Evolutionary conservation across 2,113 vertebrate genomes (phyloP), one percentile per base, ranked within the genome.

Genomic region (Triplophysa tibetana): DNA sequence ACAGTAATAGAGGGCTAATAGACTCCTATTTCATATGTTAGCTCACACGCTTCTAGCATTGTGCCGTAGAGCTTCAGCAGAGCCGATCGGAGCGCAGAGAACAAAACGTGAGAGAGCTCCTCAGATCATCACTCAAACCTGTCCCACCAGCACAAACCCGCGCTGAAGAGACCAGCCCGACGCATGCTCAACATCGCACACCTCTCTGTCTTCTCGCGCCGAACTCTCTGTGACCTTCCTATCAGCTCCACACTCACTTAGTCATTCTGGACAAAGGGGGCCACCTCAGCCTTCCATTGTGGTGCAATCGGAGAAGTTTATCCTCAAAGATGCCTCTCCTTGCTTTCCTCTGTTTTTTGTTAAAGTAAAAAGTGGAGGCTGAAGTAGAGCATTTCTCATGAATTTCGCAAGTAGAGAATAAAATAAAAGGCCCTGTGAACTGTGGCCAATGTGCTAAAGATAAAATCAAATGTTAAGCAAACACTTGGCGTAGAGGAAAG

Each of bases 171-270:
- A 68, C 68, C 11, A 62, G 69, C 63, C 50, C 19, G 43, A 73
- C 80, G 83, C 83, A 84, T 84, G 83, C 80, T 80, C 78, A 76
- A 66, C 64, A 43, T 81, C 64, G 56, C 26, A 61, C 80, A 68
- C 62, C 74, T 70, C 81, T 75, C 54, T 66, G 64, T 75, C 45
- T 61, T 58, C 54, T 58, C 78, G 6, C 10, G 50, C 43, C 74
- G 82, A 86, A 86, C 85, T 87, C 75, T 84, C 21, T 19, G 19
- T 85, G 86, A 85, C 84, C 84, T 77, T 68, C 48, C 69, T 76
- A 66, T 87, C 83, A 83, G 79, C 75, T 74, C 76, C 84, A 84
- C 84, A 84, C 84, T 84, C 86, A 86, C 86, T 86, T 81, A 77
- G 82, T 86, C 84, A 87, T 82, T 74, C 81, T 75, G 68, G 82